A percentile compares a stretch with the other conserved stretches of the same genome.
Conservation (phyloP, 2,797 vertebrate species). For the Paramormyrops hopkinsi region DNA sequence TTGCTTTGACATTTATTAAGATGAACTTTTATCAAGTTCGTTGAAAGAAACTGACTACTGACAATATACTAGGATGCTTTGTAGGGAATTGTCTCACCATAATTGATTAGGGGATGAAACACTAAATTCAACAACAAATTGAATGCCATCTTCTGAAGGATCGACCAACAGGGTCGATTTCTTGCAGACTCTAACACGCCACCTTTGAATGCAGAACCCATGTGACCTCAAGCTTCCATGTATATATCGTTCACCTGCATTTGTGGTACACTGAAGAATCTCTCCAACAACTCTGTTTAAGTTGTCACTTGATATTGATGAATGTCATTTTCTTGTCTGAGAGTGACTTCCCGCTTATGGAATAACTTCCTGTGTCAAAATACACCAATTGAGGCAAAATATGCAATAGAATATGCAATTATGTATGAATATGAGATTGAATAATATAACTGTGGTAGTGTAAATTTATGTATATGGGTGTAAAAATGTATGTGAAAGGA, state of each 20-base stretch:
- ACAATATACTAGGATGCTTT: background rate
- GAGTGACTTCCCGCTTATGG: background rate
- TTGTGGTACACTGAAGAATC: background rate
- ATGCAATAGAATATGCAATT: background rate
- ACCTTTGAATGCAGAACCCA: background rate
- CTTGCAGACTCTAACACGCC: background rate
- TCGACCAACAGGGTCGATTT: background rate
- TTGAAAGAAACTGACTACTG: background rate
- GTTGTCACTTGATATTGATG: background rate
- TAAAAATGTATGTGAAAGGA: too few species aligned
- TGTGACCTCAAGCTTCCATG: background rate
- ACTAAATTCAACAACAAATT: background rate
- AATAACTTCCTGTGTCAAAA: background rate
- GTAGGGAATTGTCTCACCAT: background rate
- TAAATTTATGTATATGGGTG: too few species aligned
- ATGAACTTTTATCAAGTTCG: background rate
- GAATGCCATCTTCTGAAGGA: background rate
- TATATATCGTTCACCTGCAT: background rate
- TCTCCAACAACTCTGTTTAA: background rate
- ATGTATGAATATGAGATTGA: background rate
- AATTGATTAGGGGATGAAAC: background rate
- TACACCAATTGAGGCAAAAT: background rate
- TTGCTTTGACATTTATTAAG: background rate
- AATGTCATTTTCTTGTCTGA: background rate
- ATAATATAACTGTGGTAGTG: too few species aligned